Evolutionary conservation across 1,140 invertebrate species (phyloP), one percentile per base, ranked within the genome.

Genomic region (Cherax destructor): DNA sequence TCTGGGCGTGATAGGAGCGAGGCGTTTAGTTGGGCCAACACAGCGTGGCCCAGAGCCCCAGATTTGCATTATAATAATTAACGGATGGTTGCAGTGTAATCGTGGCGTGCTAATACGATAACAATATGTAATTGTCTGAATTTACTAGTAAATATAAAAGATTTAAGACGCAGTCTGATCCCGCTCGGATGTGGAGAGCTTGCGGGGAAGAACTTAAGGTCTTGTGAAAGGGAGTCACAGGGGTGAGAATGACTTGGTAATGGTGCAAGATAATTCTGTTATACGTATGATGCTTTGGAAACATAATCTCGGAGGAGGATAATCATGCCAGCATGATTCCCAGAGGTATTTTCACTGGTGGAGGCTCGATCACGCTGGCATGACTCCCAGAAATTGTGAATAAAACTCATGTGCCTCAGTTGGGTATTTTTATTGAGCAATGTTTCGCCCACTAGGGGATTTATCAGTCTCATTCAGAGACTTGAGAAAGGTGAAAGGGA

Each of bases 21-120:
- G 24, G 5, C 69, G 21, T 74, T 74, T 74, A 74, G n/a, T n/a
- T 74, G 6, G 18, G n/a, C 69, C n/a, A 74, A 74, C 18, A 74
- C 24, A 9, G 6, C 69, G 69, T 30, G 24, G 24, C 69, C 13
- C 69, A 24, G 30, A 11, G 16, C 18, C 24, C 72, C 84, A 86
- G 85, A 72, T 86, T 59, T 86, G 56, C 76, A 86, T 86, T 86
- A 86, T 86, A 61, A 86, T 86, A 78, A 86, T 86, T 78, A 86
- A 47, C 52, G n/a, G 61, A n/a, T 41, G 74, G 74, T 11, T 49
- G 30, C 74, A 65, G 72, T 24, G 50, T 86, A 86, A 86, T 77
- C 74, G n/a, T 47, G 56, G 72, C 74, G 76, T 52, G 50, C 30
- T 86, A 86, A 86, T 86, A 77, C 72, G 85, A 86, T 78, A 86